Conservation (phyloP, 2,888 invertebrate species). For the Koerneria pararmatus region DNA sequence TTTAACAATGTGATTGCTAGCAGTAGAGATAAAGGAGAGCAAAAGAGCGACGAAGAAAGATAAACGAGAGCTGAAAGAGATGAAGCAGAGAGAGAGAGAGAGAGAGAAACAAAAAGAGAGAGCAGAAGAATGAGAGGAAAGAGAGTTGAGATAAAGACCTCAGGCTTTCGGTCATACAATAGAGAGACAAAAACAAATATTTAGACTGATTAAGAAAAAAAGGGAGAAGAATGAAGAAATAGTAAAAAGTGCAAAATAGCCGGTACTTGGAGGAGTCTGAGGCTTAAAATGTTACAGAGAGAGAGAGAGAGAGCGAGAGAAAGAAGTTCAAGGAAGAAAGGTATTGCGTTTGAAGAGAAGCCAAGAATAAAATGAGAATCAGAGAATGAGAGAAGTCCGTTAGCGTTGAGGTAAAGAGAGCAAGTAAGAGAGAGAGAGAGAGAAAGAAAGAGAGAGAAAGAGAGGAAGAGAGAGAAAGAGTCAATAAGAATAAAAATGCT, state of each 20-base stretch:
- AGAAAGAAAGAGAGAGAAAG: slow-evolving; percentile 14
- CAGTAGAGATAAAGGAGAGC: no score
- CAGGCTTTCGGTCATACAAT: no score
- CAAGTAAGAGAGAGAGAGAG: slow-evolving; percentile 13
- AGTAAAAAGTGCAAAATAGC: no score
- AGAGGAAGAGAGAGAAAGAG: not conserved
- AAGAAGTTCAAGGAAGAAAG: slow-evolving; percentile 9
- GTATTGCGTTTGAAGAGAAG: slow-evolving; percentile 23
- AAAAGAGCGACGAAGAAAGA: no score
- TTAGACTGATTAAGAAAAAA: no score
- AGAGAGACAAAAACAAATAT: no score
- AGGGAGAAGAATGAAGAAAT: no score
- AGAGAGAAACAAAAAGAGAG: slow-evolving; percentile 17
- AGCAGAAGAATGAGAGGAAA: slow-evolving; percentile 13
- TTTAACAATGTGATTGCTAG: no score
- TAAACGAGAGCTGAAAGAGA: no score
- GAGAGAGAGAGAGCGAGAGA: slow-evolving; percentile 12
- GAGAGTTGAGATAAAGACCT: slow-evolving; percentile 13
- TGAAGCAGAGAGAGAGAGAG: slow-evolving; percentile 7
- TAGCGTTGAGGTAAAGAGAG: slow-evolving; percentile 6
- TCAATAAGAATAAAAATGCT: not conserved
- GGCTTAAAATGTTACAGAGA: slow-evolving; percentile 22
- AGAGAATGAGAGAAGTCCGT: slow-evolving; percentile 7
- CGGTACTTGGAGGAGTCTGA: no score
- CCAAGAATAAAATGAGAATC: slow-evolving; percentile 9